Evolutionary conservation across 1,140 invertebrate species (phyloP).

Genomic region (Sycobia sp.): DNA sequence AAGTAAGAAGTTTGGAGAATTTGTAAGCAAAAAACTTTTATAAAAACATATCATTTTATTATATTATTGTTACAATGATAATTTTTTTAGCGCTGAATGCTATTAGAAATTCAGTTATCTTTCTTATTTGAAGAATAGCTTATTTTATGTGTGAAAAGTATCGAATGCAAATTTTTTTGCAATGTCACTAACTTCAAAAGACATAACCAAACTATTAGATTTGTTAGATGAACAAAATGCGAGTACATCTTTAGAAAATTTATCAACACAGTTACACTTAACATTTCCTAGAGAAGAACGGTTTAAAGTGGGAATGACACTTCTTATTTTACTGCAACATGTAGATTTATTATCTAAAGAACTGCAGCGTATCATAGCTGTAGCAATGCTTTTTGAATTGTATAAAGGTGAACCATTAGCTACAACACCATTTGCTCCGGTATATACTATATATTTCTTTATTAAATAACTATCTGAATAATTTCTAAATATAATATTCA

Average conservation of each 20-base stretch:
- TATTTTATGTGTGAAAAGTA: not conserved
- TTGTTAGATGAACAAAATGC: slow-evolving; percentile 72
- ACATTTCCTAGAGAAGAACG: slow-evolving; percentile 76
- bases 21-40: too few relatives aligned
- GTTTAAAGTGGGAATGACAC: slow-evolving; percentile 73
- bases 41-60: too few relatives aligned
- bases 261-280: slow-evolving; percentile 74
- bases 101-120: too few relatives aligned
- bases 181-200: slow-evolving; percentile 51
- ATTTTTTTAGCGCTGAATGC: too few relatives aligned
- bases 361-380: slow-evolving; percentile 71
- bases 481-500: too few relatives aligned
- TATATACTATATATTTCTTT: slow-evolving; percentile 8
- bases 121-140: not conserved
- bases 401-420: slow-evolving; percentile 72
- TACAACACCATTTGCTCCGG: slow-evolving; percentile 74
- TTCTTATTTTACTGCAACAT: slow-evolving; percentile 75
- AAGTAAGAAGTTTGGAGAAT: too few relatives aligned
- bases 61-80: too few relatives aligned
- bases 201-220: slow-evolving; percentile 57
- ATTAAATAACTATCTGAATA: not conserved
- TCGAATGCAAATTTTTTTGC: not conserved
- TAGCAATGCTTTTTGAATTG: slow-evolving; percentile 76
- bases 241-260: slow-evolving; percentile 68
- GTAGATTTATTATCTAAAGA: slow-evolving; percentile 70